Base-by-base conservation (phyloP, 1,140 invertebrate genomes). In the Steinernema feltiae region DNA sequence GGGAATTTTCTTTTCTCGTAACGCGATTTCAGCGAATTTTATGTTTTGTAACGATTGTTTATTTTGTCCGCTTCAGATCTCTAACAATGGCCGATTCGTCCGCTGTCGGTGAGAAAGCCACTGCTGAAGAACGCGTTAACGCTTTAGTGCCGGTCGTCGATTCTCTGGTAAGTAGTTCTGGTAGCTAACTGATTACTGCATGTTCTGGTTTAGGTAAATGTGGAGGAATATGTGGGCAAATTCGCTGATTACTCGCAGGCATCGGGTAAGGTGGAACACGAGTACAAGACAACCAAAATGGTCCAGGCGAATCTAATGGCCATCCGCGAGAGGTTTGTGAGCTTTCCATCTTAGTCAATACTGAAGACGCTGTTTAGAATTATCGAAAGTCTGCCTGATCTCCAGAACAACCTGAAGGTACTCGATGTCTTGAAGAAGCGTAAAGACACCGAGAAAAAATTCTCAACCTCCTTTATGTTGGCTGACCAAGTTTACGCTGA, bases 401-500 rank as follows among this genome's bases (percentile, higher is more conserved):
- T 98, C 78, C 92, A 93, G 84, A 91, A 92, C 79, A 94, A 94
- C 3, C 85, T 98, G 79, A 92, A 94, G 85, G 95, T 97, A 90
- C 92, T 98, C 70, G 91, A 93, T 84, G 92, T 94, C 85, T 88
- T 98, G 75, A 91, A 92, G 85, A 88, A 89, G 31, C 92, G 93
- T 86, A 92, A 93, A 87, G 87, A 87, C 74, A 86, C 86, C 18
- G 78, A 83, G 71, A 87, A 88, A 63, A 80, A 92, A 79, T 89
- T 94, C 77, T 92, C 94, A 86, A 95, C 94, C 0, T 91, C 95
- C 79, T 98, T 97, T 89, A 88, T 97, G 80, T 88, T 99, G 1
- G 96, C 94, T 75, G 95, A 98, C 87, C 94, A 97, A 89, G 92
- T 98, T 24, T 98, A 93, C 88, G 91, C 94, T 2, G 95, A 94